Conservation (phyloP, 1,140 invertebrate species). For the Eupristina koningsbergeri region DNA sequence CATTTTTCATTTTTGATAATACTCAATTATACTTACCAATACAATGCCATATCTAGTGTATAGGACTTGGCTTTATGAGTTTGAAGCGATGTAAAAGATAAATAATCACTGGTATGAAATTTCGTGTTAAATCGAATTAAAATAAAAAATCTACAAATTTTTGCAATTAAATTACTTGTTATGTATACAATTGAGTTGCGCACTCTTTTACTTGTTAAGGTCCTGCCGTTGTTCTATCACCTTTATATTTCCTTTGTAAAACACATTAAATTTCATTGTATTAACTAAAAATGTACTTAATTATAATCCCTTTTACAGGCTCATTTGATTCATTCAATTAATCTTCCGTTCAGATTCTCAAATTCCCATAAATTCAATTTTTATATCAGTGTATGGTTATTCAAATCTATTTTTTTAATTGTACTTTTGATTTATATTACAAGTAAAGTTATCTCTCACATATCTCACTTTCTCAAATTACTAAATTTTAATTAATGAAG, state of each 20-base stretch:
- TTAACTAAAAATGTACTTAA: background rate
- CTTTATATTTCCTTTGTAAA: background rate
- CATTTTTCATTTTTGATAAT: slow-evolving; percentile 28
- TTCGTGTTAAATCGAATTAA: slow-evolving; percentile 28
- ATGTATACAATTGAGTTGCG: slow-evolving; percentile 31
- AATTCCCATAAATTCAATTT: background rate
- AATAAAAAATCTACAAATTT: slow-evolving; percentile 12
- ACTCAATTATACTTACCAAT: slow-evolving; percentile 42
- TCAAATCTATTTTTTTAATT: background rate
- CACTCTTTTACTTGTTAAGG: background rate
- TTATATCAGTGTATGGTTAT: background rate
- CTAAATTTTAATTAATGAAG: too few species aligned
- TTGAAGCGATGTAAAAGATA: slow-evolving; percentile 16
- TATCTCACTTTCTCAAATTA: too few species aligned
- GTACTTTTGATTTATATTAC: too few species aligned
- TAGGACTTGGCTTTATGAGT: background rate
- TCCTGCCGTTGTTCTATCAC: background rate
- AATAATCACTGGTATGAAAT: slow-evolving; percentile 32
- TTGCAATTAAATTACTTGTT: slow-evolving; percentile 48
- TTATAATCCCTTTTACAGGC: background rate
- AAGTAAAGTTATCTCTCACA: background rate
- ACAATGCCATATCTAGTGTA: background rate
- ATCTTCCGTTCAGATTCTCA: background rate
- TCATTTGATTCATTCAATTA: background rate
- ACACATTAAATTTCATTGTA: background rate